These are phyloP conservation scores for Bicyclus anynana DNA, from an alignment of 1,140 invertebrate genomes.

Conservation along the genomic window DNA sequence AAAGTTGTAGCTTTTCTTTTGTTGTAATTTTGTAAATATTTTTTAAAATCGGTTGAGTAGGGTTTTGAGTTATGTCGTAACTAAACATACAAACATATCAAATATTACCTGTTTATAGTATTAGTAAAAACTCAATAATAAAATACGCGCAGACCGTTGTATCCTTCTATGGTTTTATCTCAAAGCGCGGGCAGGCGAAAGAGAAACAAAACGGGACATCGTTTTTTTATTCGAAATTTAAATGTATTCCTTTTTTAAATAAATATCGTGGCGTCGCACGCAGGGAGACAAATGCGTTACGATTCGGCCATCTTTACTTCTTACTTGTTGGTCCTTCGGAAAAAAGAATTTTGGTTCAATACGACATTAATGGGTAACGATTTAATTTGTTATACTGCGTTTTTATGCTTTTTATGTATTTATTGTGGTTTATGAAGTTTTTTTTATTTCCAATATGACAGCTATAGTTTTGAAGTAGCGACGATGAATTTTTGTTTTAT, in stretches of 20 bases:
- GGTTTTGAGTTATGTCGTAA: too few relatives aligned
- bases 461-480: constrained; percentile 2
- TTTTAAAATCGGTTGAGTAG: too few relatives aligned
- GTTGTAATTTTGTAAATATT: too few relatives aligned
- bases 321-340: background rate
- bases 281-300: constrained; percentile 21
- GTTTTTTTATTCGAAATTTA: constrained; percentile 20
- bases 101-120: too few relatives aligned
- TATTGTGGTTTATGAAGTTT: constrained; percentile 6
- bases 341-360: constrained; percentile 11
- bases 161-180: constrained; percentile 5
- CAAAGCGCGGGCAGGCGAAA: constrained; percentile 13
- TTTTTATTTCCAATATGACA: constrained; percentile 1
- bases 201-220: constrained; percentile 19
- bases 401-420: constrained; percentile 10
- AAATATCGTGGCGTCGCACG: constrained; percentile 20
- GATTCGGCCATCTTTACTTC: constrained; percentile 5
- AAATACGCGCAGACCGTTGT: background rate
- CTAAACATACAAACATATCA: too few relatives aligned
- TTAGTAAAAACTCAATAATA: background rate
- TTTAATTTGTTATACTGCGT: constrained; percentile 7
- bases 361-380: constrained; percentile 9
- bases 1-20: too few relatives aligned
- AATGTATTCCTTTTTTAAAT: constrained; percentile 21
- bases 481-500: background rate